Percentiles rank a stretch among this genome's conserved stretches.
Conservation (phyloP, 92 coral and sea anemone species). For the Epizoanthus stellaris region DNA sequence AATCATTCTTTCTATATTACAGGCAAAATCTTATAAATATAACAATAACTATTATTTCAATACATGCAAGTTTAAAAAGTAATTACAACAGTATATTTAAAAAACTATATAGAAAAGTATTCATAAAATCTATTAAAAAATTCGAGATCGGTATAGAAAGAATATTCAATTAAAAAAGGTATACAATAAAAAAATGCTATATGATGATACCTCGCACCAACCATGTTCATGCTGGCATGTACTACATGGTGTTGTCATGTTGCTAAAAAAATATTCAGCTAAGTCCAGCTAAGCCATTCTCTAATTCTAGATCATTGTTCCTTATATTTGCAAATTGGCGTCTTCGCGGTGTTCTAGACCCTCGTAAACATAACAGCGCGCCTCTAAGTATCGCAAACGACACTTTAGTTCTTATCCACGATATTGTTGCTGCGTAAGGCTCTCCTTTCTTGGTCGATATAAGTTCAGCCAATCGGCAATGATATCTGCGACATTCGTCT, state of each 20-base stretch:
- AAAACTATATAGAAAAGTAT: background rate
- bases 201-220: too few species aligned
- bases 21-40: conserved; percentile 25
- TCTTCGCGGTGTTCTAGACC: conserved; percentile 44
- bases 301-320: conserved; percentile 31
- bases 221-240: too few species aligned
- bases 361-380: conserved; percentile 48
- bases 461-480: conserved; percentile 53
- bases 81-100: too few species aligned
- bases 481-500: conserved; percentile 49
- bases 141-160: too few species aligned
- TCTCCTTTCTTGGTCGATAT: conserved; percentile 52
- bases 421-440: conserved; percentile 53
- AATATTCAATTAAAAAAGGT: too few species aligned
- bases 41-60: conserved; percentile 22
- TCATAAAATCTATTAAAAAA: background rate
- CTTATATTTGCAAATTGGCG: conserved; percentile 30
- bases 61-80: conserved; percentile 12
- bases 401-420: conserved; percentile 51
- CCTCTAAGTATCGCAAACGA: conserved; percentile 43
- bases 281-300: conserved; percentile 30
- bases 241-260: too few species aligned
- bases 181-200: too few species aligned
- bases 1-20: too few species aligned
- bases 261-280: too few species aligned